Evolutionary conservation across 2,113 vertebrate genomes (phyloP).

Genomic region (Pterophyllum scalare): DNA sequence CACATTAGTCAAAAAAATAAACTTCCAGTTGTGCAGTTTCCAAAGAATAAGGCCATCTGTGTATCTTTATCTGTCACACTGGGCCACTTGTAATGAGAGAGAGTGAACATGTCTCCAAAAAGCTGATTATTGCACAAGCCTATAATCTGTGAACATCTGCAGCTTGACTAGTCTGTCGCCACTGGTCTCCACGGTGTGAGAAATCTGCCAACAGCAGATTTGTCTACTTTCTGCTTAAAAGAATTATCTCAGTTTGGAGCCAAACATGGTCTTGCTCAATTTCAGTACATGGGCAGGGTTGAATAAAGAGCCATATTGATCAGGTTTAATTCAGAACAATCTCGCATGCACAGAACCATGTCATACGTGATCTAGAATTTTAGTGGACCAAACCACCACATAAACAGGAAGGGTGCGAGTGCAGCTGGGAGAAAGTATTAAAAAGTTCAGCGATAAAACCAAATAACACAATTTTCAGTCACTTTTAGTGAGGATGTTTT

Average conservation of each 20-base stretch:
- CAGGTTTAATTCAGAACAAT: constrained; percentile 28
- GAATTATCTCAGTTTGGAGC: constrained; percentile 32
- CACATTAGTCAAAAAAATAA: constrained; percentile 5
- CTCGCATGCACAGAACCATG: not conserved
- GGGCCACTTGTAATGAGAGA: constrained; percentile 53
- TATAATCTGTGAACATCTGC: constrained; percentile 77
- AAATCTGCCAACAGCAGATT: constrained; percentile 55
- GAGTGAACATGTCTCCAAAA: constrained; percentile 57
- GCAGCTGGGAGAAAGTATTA: not conserved
- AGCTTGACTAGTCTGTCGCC: constrained; percentile 47
- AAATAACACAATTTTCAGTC: not conserved
- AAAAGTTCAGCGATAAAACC: not conserved
- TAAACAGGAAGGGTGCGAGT: not conserved
- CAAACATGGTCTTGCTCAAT: constrained; percentile 13
- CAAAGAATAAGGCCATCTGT: constrained; percentile 19
- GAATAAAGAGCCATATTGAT: not conserved
- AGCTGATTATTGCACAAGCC: constrained; percentile 74
- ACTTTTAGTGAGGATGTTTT: not conserved
- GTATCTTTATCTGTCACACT: constrained; percentile 25
- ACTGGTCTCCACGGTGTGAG: constrained; percentile 32
- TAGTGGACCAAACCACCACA: not conserved
- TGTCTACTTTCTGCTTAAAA: constrained; percentile 37
- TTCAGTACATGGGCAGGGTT: not conserved
- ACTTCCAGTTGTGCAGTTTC: constrained; percentile 1
- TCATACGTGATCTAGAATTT: not conserved